Evolutionary conservation across 2,888 invertebrate species (phyloP).

Genomic region (Hydrotaea diabolus): DNA sequence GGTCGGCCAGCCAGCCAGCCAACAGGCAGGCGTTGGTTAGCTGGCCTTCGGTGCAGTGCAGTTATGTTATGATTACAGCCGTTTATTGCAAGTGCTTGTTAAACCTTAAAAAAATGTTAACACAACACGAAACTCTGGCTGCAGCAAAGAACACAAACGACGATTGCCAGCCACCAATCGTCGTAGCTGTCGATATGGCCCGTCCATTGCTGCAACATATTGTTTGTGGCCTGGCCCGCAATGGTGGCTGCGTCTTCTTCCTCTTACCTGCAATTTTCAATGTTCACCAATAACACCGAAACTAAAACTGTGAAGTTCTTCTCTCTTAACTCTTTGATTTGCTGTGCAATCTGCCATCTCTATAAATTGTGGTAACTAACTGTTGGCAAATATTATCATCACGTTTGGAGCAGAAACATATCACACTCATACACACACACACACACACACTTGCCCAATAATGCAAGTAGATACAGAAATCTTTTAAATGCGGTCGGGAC

Average conservation of each 20-base stretch:
- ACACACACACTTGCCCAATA: not conserved
- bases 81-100: constrained; percentile 62
- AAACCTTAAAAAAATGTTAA: constrained; percentile 66
- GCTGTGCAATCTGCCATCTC: constrained; percentile 49
- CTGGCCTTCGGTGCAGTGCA: constrained; percentile 54
- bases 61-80: constrained; percentile 63
- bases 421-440: constrained; percentile 6
- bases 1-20: constrained; percentile 6
- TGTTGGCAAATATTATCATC: constrained; percentile 58
- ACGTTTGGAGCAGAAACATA: constrained; percentile 30
- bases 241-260: not conserved
- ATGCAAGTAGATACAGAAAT: too few species aligned
- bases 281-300: not conserved
- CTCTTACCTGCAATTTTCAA: not conserved
- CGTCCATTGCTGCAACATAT: constrained; percentile 42
- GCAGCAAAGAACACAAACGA: not conserved
- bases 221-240: not conserved
- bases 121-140: constrained; percentile 58
- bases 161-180: not conserved
- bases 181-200: constrained; percentile 50
- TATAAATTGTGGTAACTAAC: constrained; percentile 57
- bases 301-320: constrained; percentile 27
- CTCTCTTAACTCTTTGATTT: constrained; percentile 44
- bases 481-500: too few species aligned
- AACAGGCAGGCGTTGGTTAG: constrained; percentile 60